Percentiles rank a stretch among this genome's conserved stretches.
Evolutionary conservation across 2,888 invertebrate species (phyloP).

Genomic region (Drosophila meridiana): DNA sequence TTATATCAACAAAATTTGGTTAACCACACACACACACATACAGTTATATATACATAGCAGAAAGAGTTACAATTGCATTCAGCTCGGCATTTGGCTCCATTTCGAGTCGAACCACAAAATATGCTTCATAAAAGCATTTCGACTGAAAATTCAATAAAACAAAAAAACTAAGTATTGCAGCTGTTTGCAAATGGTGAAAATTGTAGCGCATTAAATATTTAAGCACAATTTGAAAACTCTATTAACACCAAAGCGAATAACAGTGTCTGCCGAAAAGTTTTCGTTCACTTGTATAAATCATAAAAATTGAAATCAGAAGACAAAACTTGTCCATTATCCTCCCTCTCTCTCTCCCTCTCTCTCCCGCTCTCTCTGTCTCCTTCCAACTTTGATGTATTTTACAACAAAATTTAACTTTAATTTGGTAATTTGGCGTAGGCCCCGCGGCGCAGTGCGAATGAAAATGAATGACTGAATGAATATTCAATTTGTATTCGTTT

Average conservation of each 20-base stretch:
- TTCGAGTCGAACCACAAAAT: constrained; percentile 17
- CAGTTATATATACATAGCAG: neutral
- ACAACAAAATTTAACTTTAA: constrained; percentile 79
- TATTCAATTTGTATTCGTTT: constrained; percentile 66
- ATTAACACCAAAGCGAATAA: constrained; percentile 51
- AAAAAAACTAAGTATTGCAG: neutral
- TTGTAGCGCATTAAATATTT: constrained; percentile 55
- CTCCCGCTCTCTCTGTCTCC: neutral
- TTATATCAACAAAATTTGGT: constrained; percentile 61
- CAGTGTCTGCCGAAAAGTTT: constrained; percentile 36
- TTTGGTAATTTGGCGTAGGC: constrained; percentile 64
- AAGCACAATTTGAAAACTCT: constrained; percentile 46
- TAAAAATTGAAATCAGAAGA: constrained; percentile 56
- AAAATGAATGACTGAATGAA: constrained; percentile 51
- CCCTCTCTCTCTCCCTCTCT: neutral
- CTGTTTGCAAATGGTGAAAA: constrained; percentile 14
- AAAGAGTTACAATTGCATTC: constrained; percentile 54
- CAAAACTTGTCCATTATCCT: constrained; percentile 70
- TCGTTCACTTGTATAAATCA: constrained; percentile 56
- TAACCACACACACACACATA: constrained; percentile 33
- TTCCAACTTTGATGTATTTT: constrained; percentile 56
- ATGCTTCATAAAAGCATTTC: constrained; percentile 24
- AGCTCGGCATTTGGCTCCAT: constrained; percentile 18
- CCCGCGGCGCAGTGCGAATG: constrained; percentile 19
- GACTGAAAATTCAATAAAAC: constrained; percentile 22